phyloP scores from a whole-genome alignment of 2,888 invertebrate species.

The Chloroclysta siterata region DNA sequence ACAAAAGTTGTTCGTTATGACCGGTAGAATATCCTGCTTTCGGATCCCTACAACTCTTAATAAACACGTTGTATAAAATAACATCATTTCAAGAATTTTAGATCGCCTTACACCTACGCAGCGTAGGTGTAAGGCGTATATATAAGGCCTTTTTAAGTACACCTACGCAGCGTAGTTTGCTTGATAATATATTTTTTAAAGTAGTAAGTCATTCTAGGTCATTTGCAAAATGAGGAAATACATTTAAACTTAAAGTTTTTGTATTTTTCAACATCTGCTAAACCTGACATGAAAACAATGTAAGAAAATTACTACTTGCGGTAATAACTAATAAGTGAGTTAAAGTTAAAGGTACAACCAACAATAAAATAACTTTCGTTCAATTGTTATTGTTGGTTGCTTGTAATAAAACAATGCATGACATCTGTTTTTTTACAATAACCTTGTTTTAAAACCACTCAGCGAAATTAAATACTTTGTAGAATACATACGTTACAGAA shows the following conservation, averaged over 20 bases:
- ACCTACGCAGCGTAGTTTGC: too few relatives aligned
- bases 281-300: slow-evolving; percentile 35
- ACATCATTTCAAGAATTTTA: too few relatives aligned
- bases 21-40: too few relatives aligned
- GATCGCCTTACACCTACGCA: too few relatives aligned
- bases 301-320: slow-evolving; percentile 32
- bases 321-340: slow-evolving; percentile 35
- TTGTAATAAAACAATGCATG: slow-evolving; percentile 3
- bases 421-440: slow-evolving; percentile 7
- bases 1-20: too few relatives aligned
- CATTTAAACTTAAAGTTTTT: slow-evolving; percentile 1
- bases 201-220: neutral
- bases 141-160: too few relatives aligned
- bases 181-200: neutral
- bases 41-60: too few relatives aligned
- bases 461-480: neutral
- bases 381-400: neutral
- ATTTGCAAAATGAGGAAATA: neutral
- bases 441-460: neutral
- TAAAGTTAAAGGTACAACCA: slow-evolving; percentile 25
- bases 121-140: too few relatives aligned
- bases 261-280: slow-evolving; percentile 28
- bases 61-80: too few relatives aligned
- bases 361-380: slow-evolving; percentile 20
- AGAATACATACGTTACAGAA: neutral